Conservation (phyloP, 2,113 vertebrate genomes). For the Pandion haliaetus region DNA sequence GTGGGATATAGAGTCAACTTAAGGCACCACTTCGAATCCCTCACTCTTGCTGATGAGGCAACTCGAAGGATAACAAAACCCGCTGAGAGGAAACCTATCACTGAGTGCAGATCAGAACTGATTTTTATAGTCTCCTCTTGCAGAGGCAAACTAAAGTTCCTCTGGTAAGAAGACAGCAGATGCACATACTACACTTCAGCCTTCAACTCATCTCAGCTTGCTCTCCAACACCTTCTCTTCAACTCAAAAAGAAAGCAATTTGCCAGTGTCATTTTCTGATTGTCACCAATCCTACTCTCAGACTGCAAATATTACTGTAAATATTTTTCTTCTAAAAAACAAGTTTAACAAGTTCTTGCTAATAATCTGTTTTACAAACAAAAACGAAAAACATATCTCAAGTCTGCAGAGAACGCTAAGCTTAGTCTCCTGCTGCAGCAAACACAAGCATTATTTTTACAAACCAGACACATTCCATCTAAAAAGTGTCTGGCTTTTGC, state of each 20-base stretch:
- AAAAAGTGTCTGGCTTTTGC: not conserved
- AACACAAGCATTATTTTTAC: not conserved
- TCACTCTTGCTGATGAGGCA: not conserved
- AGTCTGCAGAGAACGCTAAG: not conserved
- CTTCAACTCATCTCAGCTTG: not conserved
- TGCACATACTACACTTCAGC: not conserved
- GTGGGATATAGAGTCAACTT: not conserved
- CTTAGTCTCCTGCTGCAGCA: not conserved
- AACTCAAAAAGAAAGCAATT: not conserved
- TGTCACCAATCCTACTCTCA: not conserved
- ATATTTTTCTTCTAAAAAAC: not conserved
- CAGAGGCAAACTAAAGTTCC: not conserved
- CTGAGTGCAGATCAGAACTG: not conserved
- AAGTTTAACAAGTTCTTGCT: not conserved
- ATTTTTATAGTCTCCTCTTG: not conserved
- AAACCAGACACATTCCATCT: not conserved
- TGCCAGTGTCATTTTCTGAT: not conserved
- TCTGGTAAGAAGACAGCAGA: not conserved
- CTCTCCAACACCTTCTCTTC: not conserved
- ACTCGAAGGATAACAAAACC: not conserved
- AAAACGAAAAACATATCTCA: not conserved
- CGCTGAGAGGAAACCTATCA: not conserved
- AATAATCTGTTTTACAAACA: not conserved
- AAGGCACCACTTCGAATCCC: not conserved
- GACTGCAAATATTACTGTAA: not conserved